A percentile compares a stretch with the other conserved stretches of the same genome.
These are phyloP conservation scores for Arctia plantaginis DNA, from an alignment of 2,888 invertebrate species.

Conservation along the genomic window DNA sequence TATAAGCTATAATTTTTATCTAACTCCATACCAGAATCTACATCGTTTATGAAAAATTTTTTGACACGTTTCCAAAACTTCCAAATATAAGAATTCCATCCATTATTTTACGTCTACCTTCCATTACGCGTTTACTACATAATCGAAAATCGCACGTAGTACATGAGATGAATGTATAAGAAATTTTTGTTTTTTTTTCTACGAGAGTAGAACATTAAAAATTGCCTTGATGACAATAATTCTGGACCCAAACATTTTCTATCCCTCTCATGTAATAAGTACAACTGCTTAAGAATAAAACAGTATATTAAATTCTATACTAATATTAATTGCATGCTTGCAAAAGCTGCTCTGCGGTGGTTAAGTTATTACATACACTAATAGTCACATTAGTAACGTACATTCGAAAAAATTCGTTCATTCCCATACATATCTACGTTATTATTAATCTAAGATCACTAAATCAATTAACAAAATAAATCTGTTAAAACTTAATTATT, in stretches of 20 bases:
- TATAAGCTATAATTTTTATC: conserved; percentile 83
- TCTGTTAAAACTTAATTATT: conserved; percentile 77
- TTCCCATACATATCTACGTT: conserved; percentile 72
- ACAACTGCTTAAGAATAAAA: conserved; percentile 63
- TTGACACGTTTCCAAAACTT: conserved; percentile 83
- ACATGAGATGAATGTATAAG: conserved; percentile 52
- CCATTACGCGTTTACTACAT: conserved; percentile 78
- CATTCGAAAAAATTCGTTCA: conserved; percentile 74
- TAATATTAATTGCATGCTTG: conserved; percentile 81
- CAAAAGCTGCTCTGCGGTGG: conserved; percentile 82
- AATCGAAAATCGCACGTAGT: conserved; percentile 52
- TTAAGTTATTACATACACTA: conserved; percentile 73
- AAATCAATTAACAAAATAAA: conserved; percentile 77
- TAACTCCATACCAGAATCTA: conserved; percentile 77
- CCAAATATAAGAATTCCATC: conserved; percentile 69
- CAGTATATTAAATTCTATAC: conserved; percentile 68
- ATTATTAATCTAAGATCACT: conserved; percentile 65
- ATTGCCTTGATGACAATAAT: conserved; percentile 44
- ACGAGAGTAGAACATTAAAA: conserved; percentile 49
- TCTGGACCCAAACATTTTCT: conserved; percentile 52
- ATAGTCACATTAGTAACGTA: conserved; percentile 66
- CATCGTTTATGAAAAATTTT: conserved; percentile 70
- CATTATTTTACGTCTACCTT: conserved; percentile 69
- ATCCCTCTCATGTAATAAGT: conserved; percentile 58
- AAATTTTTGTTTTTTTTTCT: conserved; percentile 42